Evolutionary conservation across 2,113 vertebrate genomes (phyloP), one percentile per base, ranked within the genome.

Genomic region (Pseudorectes ferrugineus): DNA sequence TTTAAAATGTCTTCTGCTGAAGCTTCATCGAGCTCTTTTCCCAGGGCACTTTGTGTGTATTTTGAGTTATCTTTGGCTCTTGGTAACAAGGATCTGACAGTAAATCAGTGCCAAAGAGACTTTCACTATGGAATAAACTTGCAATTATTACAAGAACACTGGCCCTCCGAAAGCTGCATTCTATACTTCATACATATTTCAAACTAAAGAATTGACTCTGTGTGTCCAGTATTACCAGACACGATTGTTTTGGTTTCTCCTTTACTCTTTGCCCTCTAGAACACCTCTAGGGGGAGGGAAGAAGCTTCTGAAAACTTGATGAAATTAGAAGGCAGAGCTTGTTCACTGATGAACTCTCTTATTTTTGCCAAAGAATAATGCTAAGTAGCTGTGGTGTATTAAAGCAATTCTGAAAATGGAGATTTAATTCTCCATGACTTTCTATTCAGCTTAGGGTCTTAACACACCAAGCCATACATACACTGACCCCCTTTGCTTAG

Each of bases 271-370:
- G 12, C 7, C 7, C 21, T 67, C 42, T 21, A 46, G 14, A 31
- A 16, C 58, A 36, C 4, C 4, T 21, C 1, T 23, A 12, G 1
- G 17, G 7, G 7, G 12, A 29, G 3, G 28, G 22, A 76, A 45
- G 6, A 76, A 52, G 15, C 31, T 67, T 45, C 40, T 48, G 17
- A 40, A 79, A 85, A n/a, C 36, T 36, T 55, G 2, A 57, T 55
- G 16, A 66, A 83, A 81, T 43, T 20, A 55, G 46, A 75, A 68
- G 24, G 25, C 28, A 36, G 28, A 62, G 24, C 10, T 24, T 62
- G 49, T 14, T 38, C 6, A 9, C 21, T 31, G 28, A 24, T 51
- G 8, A 81, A 6, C 12, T 51, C 18, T 40, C 33, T 24, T 68
- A 13, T 19, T 40, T 35, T 85, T 28, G 28, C 3, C 4, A 31